phyloP scores from a whole-genome alignment of 2,113 vertebrate genomes.

The Chaetodon trifascialis region DNA sequence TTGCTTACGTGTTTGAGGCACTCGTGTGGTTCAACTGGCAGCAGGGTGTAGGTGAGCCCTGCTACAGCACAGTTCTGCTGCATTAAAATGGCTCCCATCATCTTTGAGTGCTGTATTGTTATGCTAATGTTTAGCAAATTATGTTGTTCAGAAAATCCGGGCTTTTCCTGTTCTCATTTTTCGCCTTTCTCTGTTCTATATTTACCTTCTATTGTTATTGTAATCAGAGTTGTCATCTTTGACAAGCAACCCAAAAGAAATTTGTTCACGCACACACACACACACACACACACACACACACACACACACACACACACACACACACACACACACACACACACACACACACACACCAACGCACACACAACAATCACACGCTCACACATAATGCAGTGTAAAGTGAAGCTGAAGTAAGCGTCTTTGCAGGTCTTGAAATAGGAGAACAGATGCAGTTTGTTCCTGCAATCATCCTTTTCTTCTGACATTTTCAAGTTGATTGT shows the following conservation, averaged over 20 bases:
- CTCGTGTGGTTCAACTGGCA: conserved; percentile 32
- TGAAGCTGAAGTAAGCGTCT: not conserved
- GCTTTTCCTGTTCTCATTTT: conserved; percentile 51
- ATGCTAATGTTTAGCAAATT: conserved; percentile 66
- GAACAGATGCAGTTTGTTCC: not conserved
- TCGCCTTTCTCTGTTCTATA: conserved; percentile 44
- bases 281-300: not conserved
- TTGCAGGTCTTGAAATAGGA: not conserved
- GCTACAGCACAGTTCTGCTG: conserved; percentile 17
- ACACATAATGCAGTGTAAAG: not conserved
- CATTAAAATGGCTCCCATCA: conserved; percentile 30
- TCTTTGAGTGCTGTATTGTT: conserved; percentile 57
- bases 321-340: not conserved
- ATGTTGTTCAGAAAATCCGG: conserved; percentile 59
- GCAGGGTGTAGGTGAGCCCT: conserved; percentile 29
- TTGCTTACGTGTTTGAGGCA: not conserved
- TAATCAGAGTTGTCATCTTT: conserved; percentile 67
- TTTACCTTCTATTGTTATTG: conserved; percentile 64
- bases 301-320: not conserved
- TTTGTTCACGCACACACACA: conserved; percentile 11
- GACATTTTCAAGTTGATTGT: conserved; percentile 28
- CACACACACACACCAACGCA: conserved; percentile 9
- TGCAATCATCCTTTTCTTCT: conserved; percentile 16
- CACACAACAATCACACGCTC: not conserved
- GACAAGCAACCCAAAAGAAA: conserved; percentile 50